Base-by-base conservation (phyloP, 2,888 invertebrate genomes). In the Antheraea yamamai region DNA sequence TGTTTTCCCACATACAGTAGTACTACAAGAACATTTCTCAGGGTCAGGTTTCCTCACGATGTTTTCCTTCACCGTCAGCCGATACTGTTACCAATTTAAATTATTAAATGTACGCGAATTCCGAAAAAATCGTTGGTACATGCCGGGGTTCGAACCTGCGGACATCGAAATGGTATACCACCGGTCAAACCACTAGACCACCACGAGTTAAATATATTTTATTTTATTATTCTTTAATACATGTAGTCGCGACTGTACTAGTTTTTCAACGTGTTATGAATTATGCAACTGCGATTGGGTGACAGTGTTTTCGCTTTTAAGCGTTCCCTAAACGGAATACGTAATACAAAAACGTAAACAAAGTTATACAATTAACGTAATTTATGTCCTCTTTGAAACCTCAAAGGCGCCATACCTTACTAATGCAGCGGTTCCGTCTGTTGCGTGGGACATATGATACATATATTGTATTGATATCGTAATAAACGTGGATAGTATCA, bases 211-310 rank as follows among this genome's bases (percentile, higher is more conserved):
- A 55, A 1, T 47, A 47, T 47, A 47, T 47, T 55, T 55, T 55
- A 18, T 55, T 23, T 23, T 23, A 61, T 61, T n/a, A 10, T 23
- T 61, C 23, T 61, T 23, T 61, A 61, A 58, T 12, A 61, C 12
- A 66, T 64, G 14, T 23, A 23, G 1, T 35, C 16, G 26, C 64
- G 74, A 39, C 26, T 70, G 73, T 35, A 73, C 73, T 39, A 51
- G 70, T 71, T 70, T 61, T 73, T 75, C 61, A 70, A 70, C n/a
- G 51, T 47, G 55, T 47, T 73, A 73, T 73, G 73, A 75, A 75
- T 75, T 75, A 73, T 75, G 75, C 71, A 75, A 75, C n/a, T 52
- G 51, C 58, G 39, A 52, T 75, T 52, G 64, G 71, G 74, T 71
- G 70, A 74, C 61, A 61, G 68, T 68, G 68, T 68, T 68, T 68